Evolutionary conservation across 2,888 invertebrate species (phyloP).

Genomic region (Xiphydria camelus): DNA sequence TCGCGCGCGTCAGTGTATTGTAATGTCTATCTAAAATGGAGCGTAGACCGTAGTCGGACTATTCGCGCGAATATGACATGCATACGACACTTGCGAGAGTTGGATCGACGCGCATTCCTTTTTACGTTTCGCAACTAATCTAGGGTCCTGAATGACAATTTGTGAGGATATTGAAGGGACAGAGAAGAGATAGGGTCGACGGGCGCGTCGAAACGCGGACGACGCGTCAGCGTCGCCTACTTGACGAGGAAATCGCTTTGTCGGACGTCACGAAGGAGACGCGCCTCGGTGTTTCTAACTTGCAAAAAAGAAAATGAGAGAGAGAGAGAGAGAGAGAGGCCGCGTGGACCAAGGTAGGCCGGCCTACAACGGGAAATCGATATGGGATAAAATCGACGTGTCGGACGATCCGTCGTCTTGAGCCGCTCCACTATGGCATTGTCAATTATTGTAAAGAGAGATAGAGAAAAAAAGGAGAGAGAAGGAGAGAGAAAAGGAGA

Average conservation of each 20-base stretch:
- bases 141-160: constrained; percentile 28
- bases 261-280: not conserved
- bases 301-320: not conserved
- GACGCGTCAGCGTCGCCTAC: too few relatives aligned
- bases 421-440: not conserved
- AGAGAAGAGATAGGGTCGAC: too few relatives aligned
- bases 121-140: too few relatives aligned
- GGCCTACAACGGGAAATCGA: not conserved
- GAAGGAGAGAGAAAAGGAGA: not conserved
- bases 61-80: constrained; percentile 21
- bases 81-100: constrained; percentile 40
- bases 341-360: constrained; percentile 1
- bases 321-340: not conserved
- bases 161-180: not conserved
- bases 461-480: not conserved
- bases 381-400: not conserved
- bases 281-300: not conserved
- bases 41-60: constrained; percentile 13
- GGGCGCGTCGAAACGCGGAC: too few relatives aligned
- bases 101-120: constrained; percentile 20
- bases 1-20: constrained; percentile 22
- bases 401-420: too few relatives aligned
- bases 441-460: too few relatives aligned
- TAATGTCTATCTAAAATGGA: constrained; percentile 40
- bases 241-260: not conserved